Evolutionary conservation across 2,888 invertebrate species (phyloP), one percentile per base, ranked within the genome.

Genomic region (Stegophylla sp.): DNA sequence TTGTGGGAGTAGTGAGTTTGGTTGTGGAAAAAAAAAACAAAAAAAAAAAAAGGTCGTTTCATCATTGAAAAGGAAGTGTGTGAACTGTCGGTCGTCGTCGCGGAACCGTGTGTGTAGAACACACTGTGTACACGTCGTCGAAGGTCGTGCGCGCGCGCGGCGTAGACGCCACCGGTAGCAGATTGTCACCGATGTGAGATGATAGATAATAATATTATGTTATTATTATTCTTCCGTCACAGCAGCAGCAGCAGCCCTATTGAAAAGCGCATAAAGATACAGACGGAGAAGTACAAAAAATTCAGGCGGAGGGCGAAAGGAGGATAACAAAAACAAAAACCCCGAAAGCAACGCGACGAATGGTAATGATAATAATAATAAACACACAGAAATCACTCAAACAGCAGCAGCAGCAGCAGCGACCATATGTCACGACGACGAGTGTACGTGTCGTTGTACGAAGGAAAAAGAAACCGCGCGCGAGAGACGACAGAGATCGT

Each of bases 301-400:
- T 63, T 23, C 56, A 56, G 26, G 17, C 61, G 23, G 71, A 48
- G 3, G 34, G 23, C 43, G 77, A 48, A 34, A 61, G 10, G 61
- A 71, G 17, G 63, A 71, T 71, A 79, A 71, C 71, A 71, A 79
- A 69, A 71, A 71, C 71, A 59, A 69, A 77, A 76, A n/a, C n/a
- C n/a, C 76, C 53, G 43, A 66, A 34, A 34, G 79, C 61, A 61
- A 66, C 53, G 28, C 12, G n/a, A n/a, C 26, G 53, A 48, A 63
- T 48, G 34, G 45, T 64, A 74, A 75, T 51, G 66, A 53, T 48
- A 48, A 61, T 64, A 74, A 75, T 51, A 76, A 53, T 66, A 77
- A 69, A 67, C 56, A 61, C 20, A 51, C 69, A 69, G 77, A 79
- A 79, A 79, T 79, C 67, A 59, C 69, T 79, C 61, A 34, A 79